Evolutionary conservation across 2,113 vertebrate species (phyloP).

Genomic region (Sceloporus tristichus): DNA sequence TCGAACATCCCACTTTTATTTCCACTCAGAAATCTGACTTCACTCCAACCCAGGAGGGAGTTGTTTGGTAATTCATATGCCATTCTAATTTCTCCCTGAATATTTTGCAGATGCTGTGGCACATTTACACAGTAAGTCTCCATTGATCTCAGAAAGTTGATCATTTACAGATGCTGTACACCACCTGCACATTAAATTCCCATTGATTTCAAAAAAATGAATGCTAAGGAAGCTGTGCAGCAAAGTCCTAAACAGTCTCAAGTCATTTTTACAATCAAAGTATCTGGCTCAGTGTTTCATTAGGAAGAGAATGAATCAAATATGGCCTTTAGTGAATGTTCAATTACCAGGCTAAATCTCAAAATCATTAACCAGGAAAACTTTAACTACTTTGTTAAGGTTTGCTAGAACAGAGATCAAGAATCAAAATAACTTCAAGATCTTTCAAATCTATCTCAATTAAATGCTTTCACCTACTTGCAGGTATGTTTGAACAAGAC

Average conservation of each 20-base stretch:
- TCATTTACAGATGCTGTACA: background rate
- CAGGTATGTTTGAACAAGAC: background rate
- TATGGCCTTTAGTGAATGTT: background rate
- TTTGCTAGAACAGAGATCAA: background rate
- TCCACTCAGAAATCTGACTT: background rate
- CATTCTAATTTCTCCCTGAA: background rate
- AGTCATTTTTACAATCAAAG: background rate
- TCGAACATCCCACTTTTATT: background rate
- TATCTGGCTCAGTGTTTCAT: background rate
- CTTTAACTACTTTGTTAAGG: slow-evolving; percentile 6
- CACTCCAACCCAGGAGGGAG: background rate
- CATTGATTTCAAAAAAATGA: background rate
- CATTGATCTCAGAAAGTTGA: background rate
- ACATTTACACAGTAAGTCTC: background rate
- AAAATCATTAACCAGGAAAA: slow-evolving; percentile 18
- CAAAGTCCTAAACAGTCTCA: background rate
- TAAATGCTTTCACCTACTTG: background rate
- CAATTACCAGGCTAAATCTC: background rate
- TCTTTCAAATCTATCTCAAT: background rate
- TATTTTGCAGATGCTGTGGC: background rate
- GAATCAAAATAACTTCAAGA: background rate
- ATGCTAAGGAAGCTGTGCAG: background rate
- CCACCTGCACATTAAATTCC: background rate
- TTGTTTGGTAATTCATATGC: background rate
- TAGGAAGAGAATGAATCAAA: slow-evolving; percentile 5